These are phyloP conservation scores for Dermatemys mawii DNA, from an alignment of 2,113 vertebrate genomes.

Conservation along the genomic window DNA sequence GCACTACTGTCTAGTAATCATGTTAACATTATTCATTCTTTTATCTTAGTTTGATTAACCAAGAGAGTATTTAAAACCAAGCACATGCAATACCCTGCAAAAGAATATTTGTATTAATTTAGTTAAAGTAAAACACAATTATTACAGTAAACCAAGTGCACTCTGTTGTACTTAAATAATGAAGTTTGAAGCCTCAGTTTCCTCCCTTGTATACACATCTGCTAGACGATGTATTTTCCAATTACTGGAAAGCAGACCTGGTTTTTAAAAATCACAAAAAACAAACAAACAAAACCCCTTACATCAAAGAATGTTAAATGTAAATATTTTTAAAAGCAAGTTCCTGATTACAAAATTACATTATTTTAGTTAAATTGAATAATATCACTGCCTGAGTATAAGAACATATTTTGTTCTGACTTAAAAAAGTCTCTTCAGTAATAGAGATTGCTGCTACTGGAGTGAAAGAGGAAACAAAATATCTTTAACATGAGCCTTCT, in stretches of 20 bases:
- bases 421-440: not conserved
- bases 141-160: not conserved
- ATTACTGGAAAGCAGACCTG: not conserved
- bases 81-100: not conserved
- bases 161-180: not conserved
- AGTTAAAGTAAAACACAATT: not conserved
- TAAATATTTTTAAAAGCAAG: not conserved
- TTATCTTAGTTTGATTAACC: not conserved
- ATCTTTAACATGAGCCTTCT: not conserved
- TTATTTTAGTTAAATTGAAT: not conserved
- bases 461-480: not conserved
- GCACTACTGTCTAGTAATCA: not conserved
- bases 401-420: not conserved
- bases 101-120: not conserved
- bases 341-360: not conserved
- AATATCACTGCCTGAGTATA: not conserved
- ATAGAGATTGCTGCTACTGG: not conserved
- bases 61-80: not conserved
- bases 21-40: not conserved
- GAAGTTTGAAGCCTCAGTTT: not conserved
- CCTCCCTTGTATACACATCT: fast-evolving
- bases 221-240: not conserved
- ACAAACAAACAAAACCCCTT: too few species aligned
- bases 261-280: not conserved
- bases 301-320: not conserved